These are phyloP conservation scores for Geophilus truncorum DNA, from an alignment of 2,888 invertebrate species.

Conservation along the genomic window DNA sequence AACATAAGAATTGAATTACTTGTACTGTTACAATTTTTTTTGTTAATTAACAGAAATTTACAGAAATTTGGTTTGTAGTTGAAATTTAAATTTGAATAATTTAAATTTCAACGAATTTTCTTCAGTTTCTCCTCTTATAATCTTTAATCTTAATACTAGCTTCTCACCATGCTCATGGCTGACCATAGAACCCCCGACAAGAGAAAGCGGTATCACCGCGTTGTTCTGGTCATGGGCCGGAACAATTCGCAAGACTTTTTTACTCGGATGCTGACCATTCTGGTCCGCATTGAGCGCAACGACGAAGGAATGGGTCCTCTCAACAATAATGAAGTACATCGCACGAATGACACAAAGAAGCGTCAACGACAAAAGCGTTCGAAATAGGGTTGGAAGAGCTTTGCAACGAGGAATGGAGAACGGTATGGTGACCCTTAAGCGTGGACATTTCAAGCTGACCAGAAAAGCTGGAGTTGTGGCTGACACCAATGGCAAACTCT, in stretches of 20 bases:
- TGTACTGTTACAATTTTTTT: too few species aligned
- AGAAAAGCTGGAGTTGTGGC: background rate
- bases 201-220: background rate
- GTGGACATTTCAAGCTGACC: background rate
- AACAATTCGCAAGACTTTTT: background rate
- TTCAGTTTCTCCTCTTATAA: too few species aligned
- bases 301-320: background rate
- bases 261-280: background rate
- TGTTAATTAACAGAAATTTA: too few species aligned
- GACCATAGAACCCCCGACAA: too few species aligned
- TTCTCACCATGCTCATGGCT: too few species aligned
- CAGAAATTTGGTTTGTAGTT: too few species aligned
- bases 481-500: background rate
- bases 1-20: too few species aligned
- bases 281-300: background rate
- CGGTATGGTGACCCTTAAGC: background rate
- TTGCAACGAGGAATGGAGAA: background rate
- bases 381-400: background rate
- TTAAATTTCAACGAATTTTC: too few species aligned
- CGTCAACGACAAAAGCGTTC: background rate
- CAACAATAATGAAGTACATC: background rate
- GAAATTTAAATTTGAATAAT: too few species aligned
- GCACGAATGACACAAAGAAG: background rate
- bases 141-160: too few species aligned
- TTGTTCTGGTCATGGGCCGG: background rate